Percentiles rank a stretch among this genome's conserved stretches.
phyloP scores from a whole-genome alignment of 1,140 invertebrate genomes.

The Bombus superbus region DNA sequence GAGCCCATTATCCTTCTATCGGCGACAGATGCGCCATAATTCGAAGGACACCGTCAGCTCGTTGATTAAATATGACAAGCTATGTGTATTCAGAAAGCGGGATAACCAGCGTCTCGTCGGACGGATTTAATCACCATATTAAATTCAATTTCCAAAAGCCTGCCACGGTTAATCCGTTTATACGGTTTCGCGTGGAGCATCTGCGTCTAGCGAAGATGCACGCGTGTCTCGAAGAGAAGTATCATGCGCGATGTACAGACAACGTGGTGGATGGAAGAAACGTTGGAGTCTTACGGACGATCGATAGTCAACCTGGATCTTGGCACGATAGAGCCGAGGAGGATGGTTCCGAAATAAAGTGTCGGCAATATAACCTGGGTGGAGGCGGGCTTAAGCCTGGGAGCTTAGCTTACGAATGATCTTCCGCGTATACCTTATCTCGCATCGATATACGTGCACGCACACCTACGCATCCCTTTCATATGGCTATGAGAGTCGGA shows the following conservation, averaged over 20 bases:
- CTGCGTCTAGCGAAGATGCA: background rate
- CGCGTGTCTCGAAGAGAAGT: constrained; percentile 16
- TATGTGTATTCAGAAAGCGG: background rate
- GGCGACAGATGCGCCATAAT: background rate
- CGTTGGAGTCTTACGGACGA: constrained; percentile 35
- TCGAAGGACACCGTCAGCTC: background rate
- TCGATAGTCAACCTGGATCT: constrained; percentile 67
- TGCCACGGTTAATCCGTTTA: constrained; percentile 59
- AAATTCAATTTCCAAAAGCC: constrained; percentile 60
- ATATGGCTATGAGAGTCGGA: constrained; percentile 11
- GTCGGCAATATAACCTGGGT: constrained; percentile 57
- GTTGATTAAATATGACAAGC: constrained; percentile 7
- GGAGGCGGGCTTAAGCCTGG: constrained; percentile 53
- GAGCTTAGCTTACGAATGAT: constrained; percentile 64
- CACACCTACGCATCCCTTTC: background rate
- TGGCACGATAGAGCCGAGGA: constrained; percentile 55
- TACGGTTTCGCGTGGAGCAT: background rate
- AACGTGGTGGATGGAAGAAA: constrained; percentile 32
- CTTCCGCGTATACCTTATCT: constrained; percentile 55
- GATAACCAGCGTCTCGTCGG: constrained; percentile 29
- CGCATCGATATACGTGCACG: constrained; percentile 41
- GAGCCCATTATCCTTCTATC: background rate
- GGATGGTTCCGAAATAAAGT: constrained; percentile 67
- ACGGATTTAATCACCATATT: constrained; percentile 59
- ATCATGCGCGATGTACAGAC: constrained; percentile 13